These are phyloP conservation scores for Glossophaga mutica DNA, from an alignment of 2,797 vertebrate genomes.

Conservation along the genomic window DNA sequence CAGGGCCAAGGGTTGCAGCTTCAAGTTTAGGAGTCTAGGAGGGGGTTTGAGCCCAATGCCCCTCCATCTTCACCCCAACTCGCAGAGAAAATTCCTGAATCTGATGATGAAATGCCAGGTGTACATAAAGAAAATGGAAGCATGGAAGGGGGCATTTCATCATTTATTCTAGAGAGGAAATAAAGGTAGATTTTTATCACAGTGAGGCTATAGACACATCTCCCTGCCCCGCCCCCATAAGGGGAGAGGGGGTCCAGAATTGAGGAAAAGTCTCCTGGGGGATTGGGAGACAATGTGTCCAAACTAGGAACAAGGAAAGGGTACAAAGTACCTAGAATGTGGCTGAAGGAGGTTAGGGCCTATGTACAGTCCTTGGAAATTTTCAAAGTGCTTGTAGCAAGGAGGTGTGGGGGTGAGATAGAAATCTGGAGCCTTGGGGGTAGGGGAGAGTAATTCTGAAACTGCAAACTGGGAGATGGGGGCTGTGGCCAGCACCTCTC, in stretches of 20 bases:
- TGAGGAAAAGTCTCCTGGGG: not conserved
- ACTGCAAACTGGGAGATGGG: not conserved
- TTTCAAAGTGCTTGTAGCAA: not conserved
- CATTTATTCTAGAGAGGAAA: constrained; percentile 44
- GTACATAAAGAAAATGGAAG: constrained; percentile 8
- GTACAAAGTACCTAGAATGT: constrained; percentile 18
- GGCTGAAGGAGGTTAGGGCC: not conserved
- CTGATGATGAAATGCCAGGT: not conserved
- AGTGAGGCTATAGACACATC: not conserved
- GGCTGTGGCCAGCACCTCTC: not conserved
- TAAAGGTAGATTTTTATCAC: not conserved
- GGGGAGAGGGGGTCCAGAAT: not conserved
- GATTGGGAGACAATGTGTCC: not conserved
- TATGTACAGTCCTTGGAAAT: not conserved
- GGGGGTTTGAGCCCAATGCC: not conserved
- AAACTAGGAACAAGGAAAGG: not conserved
- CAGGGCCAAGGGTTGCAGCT: not conserved
- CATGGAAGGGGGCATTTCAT: not conserved
- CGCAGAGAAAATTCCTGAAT: constrained; percentile 2
- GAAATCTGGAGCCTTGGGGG: not conserved
- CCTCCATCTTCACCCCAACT: not conserved
- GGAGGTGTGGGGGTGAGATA: not conserved
- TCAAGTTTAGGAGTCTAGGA: not conserved
- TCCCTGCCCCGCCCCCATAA: not conserved
- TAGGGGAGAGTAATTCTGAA: not conserved